Evolutionary conservation across 1,140 invertebrate genomes (phyloP).

Genomic region (Ectropis grisescens): DNA sequence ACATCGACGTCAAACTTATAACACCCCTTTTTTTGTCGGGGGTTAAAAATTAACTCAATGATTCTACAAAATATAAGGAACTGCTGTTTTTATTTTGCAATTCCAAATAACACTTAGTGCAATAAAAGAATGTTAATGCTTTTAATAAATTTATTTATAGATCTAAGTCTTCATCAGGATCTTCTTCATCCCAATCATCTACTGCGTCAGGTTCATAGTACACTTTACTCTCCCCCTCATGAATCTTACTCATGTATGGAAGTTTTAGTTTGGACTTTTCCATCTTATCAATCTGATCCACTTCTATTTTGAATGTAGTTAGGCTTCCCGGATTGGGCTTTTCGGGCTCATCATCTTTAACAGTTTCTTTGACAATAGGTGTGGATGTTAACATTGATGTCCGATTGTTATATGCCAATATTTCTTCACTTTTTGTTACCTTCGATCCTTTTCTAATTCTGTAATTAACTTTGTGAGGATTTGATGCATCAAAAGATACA

Average conservation of each 20-base stretch:
- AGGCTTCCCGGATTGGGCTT: slow-evolving; percentile 56
- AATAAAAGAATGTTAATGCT: too few species aligned
- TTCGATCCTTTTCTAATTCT: slow-evolving; percentile 64
- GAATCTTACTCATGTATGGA: slow-evolving; percentile 69
- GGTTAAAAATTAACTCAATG: too few species aligned
- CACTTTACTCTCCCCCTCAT: slow-evolving; percentile 63
- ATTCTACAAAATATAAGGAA: too few species aligned
- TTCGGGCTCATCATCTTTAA: slow-evolving; percentile 38
- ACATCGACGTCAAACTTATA: too few species aligned
- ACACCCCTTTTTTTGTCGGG: too few species aligned
- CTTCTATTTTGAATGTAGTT: slow-evolving; percentile 72
- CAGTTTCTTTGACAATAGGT: slow-evolving; percentile 40
- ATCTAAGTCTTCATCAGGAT: slow-evolving; percentile 75
- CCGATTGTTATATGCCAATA: slow-evolving; percentile 40
- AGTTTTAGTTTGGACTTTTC: slow-evolving; percentile 69
- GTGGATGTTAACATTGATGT: slow-evolving; percentile 39
- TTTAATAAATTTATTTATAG: slow-evolving; percentile 63
- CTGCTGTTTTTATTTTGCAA: too few species aligned
- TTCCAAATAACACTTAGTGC: too few species aligned
- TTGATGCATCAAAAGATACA: slow-evolving; percentile 41
- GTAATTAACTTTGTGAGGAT: slow-evolving; percentile 32
- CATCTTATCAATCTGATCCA: slow-evolving; percentile 68
- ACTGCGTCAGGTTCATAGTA: slow-evolving; percentile 71
- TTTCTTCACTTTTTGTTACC: slow-evolving; percentile 61
- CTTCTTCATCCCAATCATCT: slow-evolving; percentile 76